Conservation (phyloP, 2,888 invertebrate species). For the Synergus laeviventris region DNA sequence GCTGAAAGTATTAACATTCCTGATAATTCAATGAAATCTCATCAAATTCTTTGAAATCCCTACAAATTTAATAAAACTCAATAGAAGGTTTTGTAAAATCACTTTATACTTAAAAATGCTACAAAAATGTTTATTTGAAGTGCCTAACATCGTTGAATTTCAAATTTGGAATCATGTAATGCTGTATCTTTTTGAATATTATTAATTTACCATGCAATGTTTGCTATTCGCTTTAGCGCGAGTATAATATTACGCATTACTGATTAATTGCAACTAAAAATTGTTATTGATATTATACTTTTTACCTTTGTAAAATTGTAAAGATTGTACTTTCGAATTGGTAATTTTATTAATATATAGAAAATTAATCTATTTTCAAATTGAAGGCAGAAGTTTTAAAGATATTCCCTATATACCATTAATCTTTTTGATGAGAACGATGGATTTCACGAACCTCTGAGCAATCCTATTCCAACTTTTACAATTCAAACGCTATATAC, state of each 20-base stretch:
- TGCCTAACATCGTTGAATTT: neutral
- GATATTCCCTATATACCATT: neutral
- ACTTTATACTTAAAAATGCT: no score
- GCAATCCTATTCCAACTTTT: neutral
- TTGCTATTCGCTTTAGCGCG: neutral
- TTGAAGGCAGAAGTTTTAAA: neutral
- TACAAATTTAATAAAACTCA: no score
- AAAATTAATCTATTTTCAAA: neutral
- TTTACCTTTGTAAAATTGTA: no score
- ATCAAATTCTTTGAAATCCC: no score
- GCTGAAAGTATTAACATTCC: no score
- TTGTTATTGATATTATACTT: no score
- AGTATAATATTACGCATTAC: neutral
- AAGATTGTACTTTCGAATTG: neutral
- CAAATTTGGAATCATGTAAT: neutral
- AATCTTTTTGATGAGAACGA: neutral
- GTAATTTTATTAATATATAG: neutral
- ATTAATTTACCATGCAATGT: no score
- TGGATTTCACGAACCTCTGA: conserved; percentile 1
- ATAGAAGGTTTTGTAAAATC: no score
- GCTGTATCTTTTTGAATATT: neutral
- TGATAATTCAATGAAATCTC: no score
- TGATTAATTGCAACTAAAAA: neutral
- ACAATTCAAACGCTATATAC: conserved; percentile 6
- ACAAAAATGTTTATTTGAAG: neutral